Evolutionary conservation across 2,888 invertebrate genomes (phyloP).

Genomic region (Pseudeuparius sepicola): DNA sequence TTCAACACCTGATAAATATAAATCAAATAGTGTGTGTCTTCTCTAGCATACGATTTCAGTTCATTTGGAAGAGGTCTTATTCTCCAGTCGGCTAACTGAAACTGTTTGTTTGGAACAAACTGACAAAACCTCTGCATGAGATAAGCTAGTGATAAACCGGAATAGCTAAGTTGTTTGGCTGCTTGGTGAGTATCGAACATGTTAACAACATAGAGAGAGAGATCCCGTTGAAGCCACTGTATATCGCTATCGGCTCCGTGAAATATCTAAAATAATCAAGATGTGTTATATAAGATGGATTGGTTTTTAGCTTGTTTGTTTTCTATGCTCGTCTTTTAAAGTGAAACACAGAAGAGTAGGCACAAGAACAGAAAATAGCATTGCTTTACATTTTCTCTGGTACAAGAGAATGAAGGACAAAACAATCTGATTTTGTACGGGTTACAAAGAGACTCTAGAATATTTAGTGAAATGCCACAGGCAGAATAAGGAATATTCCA

Average conservation of each 20-base stretch:
- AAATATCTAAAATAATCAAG: conserved; percentile 57
- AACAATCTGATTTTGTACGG: no score
- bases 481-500: no score
- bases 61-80: conserved; percentile 78
- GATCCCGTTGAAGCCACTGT: conserved; percentile 90
- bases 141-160: conserved; percentile 64
- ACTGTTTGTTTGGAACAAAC: conserved; percentile 76
- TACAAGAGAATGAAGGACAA: no score
- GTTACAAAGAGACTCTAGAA: no score
- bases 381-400: no score
- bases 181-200: conserved; percentile 95
- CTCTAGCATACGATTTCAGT: conserved; percentile 75
- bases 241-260: conserved; percentile 88
- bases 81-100: conserved; percentile 93
- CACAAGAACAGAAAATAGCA: no score
- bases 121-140: conserved; percentile 71
- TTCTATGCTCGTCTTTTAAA: no score
- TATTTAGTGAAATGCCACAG: no score
- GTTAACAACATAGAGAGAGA: conserved; percentile 90
- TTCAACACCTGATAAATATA: conserved; percentile 76
- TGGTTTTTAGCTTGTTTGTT: no score
- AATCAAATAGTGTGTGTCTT: conserved; percentile 90
- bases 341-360: no score
- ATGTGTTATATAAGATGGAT: conserved; percentile 36
- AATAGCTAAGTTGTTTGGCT: conserved; percentile 59